Evolutionary conservation across 2,113 vertebrate genomes (phyloP), one percentile per base, ranked within the genome.

Genomic region (Mystacornis crossleyi): DNA sequence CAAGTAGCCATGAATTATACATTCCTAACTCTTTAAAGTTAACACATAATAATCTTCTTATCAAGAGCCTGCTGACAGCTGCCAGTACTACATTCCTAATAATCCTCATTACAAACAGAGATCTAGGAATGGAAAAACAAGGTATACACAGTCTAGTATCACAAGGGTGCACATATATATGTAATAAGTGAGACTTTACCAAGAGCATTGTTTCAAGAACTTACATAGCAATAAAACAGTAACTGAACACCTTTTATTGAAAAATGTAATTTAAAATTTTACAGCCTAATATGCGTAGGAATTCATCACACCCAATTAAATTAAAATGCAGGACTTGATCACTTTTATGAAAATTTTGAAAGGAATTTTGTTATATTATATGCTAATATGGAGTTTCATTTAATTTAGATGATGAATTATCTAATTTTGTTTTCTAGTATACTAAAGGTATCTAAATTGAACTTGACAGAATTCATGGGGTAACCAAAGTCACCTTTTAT

Each of bases 1-100:
- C 90, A 45, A 94, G 90, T 84, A 92, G 74, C 94, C 93, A 92
- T 86, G 65, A 92, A 82, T 96, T 97, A 97, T 82, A 97, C 95
- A 96, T 79, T 87, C 67, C 86, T 77, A 93, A 87, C 95, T 87
- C 85, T 94, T 94, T 93, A 62, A 96, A 89, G 71, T 84, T 95
- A 94, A 96, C 62, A 50, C 69, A 54, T 33, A 78, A 87, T 82
- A 93, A 95, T 86, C 90, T 75, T 73, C 85, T 89, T 64, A 91
- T 47, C 60, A 75, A 62, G 50, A 89, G 36, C n/a, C 67, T 86
- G 83, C 53, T 71, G 93, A 84, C 33, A 36, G 67, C 67, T 69
- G 43, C 80, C 64, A 78, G 33, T 67, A 79, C 89, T 69, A 55
- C 18, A 58, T 64, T 82, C 66, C 34, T 34, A 83, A n/a, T 57